Evolutionary conservation across 2,797 vertebrate species (phyloP).

Genomic region (Danionella dracula): DNA sequence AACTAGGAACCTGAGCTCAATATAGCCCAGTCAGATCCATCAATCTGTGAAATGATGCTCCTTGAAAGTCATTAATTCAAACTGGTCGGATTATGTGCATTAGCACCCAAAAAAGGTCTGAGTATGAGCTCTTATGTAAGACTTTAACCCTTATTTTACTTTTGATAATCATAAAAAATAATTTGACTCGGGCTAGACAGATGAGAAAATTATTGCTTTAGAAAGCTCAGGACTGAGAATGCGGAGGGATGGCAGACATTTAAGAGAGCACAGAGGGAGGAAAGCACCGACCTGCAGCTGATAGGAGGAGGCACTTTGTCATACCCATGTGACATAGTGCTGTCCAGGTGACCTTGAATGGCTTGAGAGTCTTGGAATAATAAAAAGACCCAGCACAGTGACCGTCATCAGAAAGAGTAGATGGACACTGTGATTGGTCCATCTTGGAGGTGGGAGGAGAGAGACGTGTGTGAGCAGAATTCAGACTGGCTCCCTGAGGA

Average conservation of each 20-base stretch:
- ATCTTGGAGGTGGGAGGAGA: slow-evolving; percentile 48
- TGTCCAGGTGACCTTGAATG: slow-evolving; percentile 44
- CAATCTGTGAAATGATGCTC: background rate
- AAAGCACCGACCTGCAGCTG: slow-evolving; percentile 21
- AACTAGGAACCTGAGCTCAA: background rate
- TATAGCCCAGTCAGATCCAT: background rate
- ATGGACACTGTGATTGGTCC: slow-evolving; percentile 52
- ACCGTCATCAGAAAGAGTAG: slow-evolving; percentile 29
- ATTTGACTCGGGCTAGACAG: slow-evolving; percentile 7
- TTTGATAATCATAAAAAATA: slow-evolving; percentile 21
- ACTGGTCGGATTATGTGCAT: slow-evolving; percentile 9
- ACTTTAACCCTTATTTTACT: too few relatives aligned
- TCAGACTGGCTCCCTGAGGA: slow-evolving; percentile 49
- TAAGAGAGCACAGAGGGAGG: slow-evolving; percentile 21
- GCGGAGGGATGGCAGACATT: slow-evolving; percentile 23
- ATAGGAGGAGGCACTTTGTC: slow-evolving; percentile 40
- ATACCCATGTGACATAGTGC: slow-evolving; percentile 25
- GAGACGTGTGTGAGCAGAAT: slow-evolving; percentile 56
- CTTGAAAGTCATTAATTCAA: slow-evolving; percentile 3
- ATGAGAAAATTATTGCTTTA: slow-evolving; percentile 17
- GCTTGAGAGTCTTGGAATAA: slow-evolving; percentile 36
- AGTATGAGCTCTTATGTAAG: background rate
- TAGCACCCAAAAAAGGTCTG: background rate
- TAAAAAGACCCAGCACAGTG: slow-evolving; percentile 30
- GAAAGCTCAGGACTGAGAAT: slow-evolving; percentile 7